These are phyloP conservation scores for Temnothorax longispinosus DNA, from an alignment of 1,140 invertebrate species.

Conservation along the genomic window DNA sequence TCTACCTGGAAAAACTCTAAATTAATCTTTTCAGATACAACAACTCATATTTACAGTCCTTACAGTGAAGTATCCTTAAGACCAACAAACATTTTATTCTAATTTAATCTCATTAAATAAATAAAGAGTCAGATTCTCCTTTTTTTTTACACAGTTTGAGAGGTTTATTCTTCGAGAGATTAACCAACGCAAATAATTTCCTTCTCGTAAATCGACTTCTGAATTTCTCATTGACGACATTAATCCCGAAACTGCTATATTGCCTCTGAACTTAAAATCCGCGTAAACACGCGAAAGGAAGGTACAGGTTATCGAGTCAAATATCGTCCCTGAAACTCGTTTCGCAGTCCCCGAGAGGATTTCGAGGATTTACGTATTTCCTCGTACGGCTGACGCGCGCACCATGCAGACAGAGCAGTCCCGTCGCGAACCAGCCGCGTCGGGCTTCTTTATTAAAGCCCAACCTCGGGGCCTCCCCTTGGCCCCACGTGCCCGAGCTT, in stretches of 20 bases:
- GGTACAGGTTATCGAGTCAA: conserved; percentile 22
- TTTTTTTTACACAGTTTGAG: not conserved
- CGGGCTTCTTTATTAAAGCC: conserved; percentile 72
- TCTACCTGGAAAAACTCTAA: not conserved
- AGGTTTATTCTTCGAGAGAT: not conserved
- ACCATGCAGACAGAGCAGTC: conserved; percentile 28
- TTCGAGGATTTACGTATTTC: conserved; percentile 62
- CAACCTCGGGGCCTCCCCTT: conserved; percentile 57
- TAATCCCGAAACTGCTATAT: not conserved
- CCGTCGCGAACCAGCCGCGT: conserved; percentile 31
- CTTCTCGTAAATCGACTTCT: not conserved
- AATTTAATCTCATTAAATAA: not conserved
- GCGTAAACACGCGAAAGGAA: conserved; percentile 1
- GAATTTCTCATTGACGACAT: not conserved
- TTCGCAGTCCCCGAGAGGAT: conserved; percentile 41
- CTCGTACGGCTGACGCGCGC: conserved; percentile 31
- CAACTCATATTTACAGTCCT: not conserved
- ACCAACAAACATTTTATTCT: not conserved
- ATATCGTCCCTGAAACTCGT: conserved; percentile 41
- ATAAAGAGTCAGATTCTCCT: not conserved
- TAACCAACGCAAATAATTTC: not conserved
- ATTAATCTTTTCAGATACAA: not conserved
- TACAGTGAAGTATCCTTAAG: not conserved
- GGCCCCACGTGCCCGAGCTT: conserved; percentile 60
- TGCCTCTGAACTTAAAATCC: not conserved